These are phyloP conservation scores for Chaetorhynchus papuensis DNA, from an alignment of 2,113 vertebrate species.

Conservation along the genomic window DNA sequence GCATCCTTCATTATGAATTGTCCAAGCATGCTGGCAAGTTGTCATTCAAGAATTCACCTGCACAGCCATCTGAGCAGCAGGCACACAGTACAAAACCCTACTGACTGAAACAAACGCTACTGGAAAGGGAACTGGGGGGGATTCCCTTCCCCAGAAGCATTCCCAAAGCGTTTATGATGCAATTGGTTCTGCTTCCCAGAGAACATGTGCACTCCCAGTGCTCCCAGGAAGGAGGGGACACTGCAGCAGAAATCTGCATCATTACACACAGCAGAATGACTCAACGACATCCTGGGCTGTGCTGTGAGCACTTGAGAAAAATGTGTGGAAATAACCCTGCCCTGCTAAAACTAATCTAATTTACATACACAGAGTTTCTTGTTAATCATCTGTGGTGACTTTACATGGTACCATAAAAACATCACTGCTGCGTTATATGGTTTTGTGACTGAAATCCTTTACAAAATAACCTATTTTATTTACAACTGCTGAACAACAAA, in stretches of 20 bases:
- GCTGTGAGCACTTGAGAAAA: neutral
- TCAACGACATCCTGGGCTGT: neutral
- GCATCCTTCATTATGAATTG: neutral
- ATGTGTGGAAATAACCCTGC: neutral
- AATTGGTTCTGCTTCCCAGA: neutral
- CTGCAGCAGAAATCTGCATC: neutral
- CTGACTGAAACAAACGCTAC: neutral
- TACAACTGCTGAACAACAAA: neutral
- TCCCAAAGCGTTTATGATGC: neutral
- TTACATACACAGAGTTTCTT: neutral
- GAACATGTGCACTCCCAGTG: neutral
- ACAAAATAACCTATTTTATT: neutral
- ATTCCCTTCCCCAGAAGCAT: neutral
- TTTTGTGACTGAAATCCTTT: neutral
- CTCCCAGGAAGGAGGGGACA: neutral
- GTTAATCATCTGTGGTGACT: neutral
- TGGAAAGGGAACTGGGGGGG: neutral
- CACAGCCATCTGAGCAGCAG: neutral
- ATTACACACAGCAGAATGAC: neutral
- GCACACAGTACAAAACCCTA: neutral
- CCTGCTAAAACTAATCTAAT: neutral
- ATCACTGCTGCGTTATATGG: neutral
- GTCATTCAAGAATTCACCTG: neutral
- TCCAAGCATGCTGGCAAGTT: neutral
- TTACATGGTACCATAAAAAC: neutral